Base-by-base conservation (phyloP, 2,797 vertebrate species). In the Chiroxiphia lanceolata region DNA sequence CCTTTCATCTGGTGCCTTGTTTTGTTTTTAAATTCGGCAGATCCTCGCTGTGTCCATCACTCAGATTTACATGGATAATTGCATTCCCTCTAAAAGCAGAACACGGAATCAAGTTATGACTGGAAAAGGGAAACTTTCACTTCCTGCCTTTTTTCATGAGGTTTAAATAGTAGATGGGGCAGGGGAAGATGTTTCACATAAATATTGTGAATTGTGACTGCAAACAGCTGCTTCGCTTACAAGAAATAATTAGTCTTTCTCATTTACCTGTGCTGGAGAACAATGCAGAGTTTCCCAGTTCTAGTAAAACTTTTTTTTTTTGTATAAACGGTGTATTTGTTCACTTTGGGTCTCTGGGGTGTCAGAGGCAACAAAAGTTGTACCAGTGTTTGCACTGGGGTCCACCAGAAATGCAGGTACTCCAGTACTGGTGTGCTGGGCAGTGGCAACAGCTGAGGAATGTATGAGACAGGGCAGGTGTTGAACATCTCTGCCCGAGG, bases 1-100 rank as follows among this genome's bases (percentile, higher is more conserved):
- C 21, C 33, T 91, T 93, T 91, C 93, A 91, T 93, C 76, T 82
- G 83, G 94, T 97, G 95, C 96, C 53, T 97, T 95, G 93, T 96
- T 96, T 95, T 48, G 87, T 27, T 78, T 93, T 50, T 27, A 45
- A 74, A 36, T 71, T 34, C 25, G 81, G 25, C 29, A 83, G 76
- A 45, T 82, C 47, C 40, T 53, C 31, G 18, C 48, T 88, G 50
- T 61, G 40, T 69, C 92, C 67, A 29, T 61, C 17, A 50, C 15
- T 45, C 26, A 47, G 5, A 25, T 86, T 71, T 12, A 36, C 20
- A 48, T 51, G 80, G 59, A 45, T 75, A 70, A 86, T 36, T 63
- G 40, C 26, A 31, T 83, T 78, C 10, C 54, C n/a, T 79, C 76
- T 56, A 72, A 40, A 85, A 88, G 87, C 0, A 69, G 65, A 75